Conservation (phyloP, 1,140 invertebrate species). For the Magallana ariakensis region DNA sequence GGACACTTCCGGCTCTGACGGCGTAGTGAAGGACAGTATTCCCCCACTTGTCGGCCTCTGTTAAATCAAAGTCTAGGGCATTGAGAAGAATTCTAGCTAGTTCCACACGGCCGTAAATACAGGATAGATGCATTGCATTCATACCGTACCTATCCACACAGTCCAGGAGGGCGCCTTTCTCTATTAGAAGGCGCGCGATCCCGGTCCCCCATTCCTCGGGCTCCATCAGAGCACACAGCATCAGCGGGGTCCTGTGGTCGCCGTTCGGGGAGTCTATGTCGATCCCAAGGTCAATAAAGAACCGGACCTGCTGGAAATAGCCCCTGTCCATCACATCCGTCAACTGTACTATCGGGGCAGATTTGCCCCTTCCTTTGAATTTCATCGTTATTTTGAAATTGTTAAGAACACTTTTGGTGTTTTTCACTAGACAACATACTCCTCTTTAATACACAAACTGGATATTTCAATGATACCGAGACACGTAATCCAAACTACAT, state of each 20-base stretch:
- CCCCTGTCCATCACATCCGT: slow-evolving; percentile 71
- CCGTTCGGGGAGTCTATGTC: slow-evolving; percentile 68
- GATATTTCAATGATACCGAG: no score
- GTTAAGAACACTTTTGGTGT: not conserved
- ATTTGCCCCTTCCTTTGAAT: slow-evolving; percentile 52
- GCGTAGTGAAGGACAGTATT: slow-evolving; percentile 77
- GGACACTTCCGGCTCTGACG: slow-evolving; percentile 65
- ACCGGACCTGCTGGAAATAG: slow-evolving; percentile 71
- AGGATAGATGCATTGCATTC: slow-evolving; percentile 75
- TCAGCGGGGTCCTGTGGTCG: slow-evolving; percentile 68
- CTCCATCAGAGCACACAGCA: slow-evolving; percentile 72
- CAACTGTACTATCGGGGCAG: slow-evolving; percentile 50
- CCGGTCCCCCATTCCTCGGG: slow-evolving; percentile 72
- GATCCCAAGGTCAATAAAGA: slow-evolving; percentile 69
- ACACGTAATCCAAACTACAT: not conserved
- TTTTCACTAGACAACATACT: not conserved
- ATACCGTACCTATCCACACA: slow-evolving; percentile 68
- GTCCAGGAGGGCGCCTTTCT: slow-evolving; percentile 70
- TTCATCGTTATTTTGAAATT: slow-evolving; percentile 47
- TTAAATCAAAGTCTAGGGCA: slow-evolving; percentile 73
- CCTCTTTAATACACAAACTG: not conserved
- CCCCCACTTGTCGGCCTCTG: slow-evolving; percentile 67
- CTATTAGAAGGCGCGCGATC: slow-evolving; percentile 71
- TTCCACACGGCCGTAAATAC: slow-evolving; percentile 68
- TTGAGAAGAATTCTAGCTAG: slow-evolving; percentile 69